These are phyloP conservation scores for Glaucomys volans DNA, from an alignment of 2,113 vertebrate species.

Conservation along the genomic window DNA sequence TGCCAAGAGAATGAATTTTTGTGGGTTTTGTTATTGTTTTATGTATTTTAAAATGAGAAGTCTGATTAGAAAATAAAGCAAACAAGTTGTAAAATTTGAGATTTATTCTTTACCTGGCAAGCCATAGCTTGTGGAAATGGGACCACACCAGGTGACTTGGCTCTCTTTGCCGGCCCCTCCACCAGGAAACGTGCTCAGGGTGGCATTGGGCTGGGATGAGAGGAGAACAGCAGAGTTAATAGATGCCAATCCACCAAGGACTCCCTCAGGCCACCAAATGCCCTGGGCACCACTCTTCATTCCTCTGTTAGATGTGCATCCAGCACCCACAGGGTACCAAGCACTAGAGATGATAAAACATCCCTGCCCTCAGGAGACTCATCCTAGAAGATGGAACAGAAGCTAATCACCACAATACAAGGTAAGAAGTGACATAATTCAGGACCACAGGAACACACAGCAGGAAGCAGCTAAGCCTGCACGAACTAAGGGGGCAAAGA, in stretches of 20 bases:
- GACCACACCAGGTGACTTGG: neutral
- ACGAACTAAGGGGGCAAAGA: neutral
- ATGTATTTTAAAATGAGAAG: neutral
- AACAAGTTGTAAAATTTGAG: constrained; percentile 58
- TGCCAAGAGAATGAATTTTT: constrained; percentile 58
- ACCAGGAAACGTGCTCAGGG: neutral
- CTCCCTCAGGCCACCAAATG: neutral
- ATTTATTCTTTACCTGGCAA: constrained; percentile 51
- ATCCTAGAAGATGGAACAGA: neutral
- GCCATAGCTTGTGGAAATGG: neutral
- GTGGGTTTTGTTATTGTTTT: neutral
- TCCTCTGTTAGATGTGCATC: neutral
- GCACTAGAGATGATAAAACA: neutral
- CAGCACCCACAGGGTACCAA: neutral
- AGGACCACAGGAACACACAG: neutral
- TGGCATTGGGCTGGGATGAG: neutral
- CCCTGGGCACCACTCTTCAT: neutral
- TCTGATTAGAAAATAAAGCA: constrained; percentile 46
- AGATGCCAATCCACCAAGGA: neutral
- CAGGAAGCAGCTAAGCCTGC: neutral
- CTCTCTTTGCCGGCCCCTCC: neutral
- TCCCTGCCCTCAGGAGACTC: neutral
- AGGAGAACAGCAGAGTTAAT: neutral
- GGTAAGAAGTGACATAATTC: neutral
- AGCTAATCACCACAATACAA: neutral